Evolutionary conservation across 2,888 invertebrate genomes (phyloP).

Genomic region (Ormyrus rosae): DNA sequence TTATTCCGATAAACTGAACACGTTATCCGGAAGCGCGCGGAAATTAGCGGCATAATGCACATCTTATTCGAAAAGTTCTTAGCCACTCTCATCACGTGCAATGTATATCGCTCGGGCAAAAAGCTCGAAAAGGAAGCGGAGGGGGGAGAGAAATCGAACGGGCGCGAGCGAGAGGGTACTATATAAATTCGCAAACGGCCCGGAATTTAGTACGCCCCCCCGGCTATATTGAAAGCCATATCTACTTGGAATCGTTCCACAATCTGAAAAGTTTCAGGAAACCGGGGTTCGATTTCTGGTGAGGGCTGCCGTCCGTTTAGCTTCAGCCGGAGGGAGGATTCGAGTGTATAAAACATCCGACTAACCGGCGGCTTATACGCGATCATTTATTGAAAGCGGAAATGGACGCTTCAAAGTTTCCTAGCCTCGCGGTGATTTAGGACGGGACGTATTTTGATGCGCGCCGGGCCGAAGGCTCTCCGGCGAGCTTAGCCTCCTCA

Average conservation of each 20-base stretch:
- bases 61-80: too few species aligned
- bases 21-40: too few species aligned
- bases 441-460: conserved; percentile 10
- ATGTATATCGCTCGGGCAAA: too few species aligned
- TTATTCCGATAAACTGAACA: too few species aligned
- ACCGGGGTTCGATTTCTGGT: conserved; percentile 9
- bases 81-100: too few species aligned
- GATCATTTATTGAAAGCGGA: conserved; percentile 50
- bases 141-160: too few species aligned
- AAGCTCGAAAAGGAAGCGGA: too few species aligned
- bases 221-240: conserved; percentile 41
- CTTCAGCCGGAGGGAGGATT: not conserved
- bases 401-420: conserved; percentile 39
- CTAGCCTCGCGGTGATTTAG: conserved; percentile 27
- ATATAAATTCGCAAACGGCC: too few species aligned
- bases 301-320: not conserved
- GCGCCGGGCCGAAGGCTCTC: not conserved
- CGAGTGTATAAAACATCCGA: conserved; percentile 34
- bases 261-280: conserved; percentile 45
- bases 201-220: conserved; percentile 22
- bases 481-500: too few species aligned
- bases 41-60: too few species aligned
- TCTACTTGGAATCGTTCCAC: conserved; percentile 44
- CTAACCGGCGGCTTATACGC: not conserved
- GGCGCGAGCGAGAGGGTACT: too few species aligned